phyloP scores from a whole-genome alignment of 1,140 invertebrate genomes.

The Drosophila tani region DNA sequence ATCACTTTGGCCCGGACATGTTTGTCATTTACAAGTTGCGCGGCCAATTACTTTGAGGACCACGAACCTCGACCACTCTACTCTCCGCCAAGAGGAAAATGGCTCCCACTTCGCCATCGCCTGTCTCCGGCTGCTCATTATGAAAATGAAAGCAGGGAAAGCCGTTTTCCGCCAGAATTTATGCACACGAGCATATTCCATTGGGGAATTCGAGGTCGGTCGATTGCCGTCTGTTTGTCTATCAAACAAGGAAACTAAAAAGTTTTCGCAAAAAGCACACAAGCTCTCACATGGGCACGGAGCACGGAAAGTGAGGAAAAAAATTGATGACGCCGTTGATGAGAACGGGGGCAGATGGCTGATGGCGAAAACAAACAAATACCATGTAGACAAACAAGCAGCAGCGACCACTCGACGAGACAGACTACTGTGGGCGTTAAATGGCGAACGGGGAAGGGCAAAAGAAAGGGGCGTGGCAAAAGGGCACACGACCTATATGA shows the following conservation, averaged over 20 bases:
- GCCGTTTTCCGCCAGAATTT: constrained; percentile 62
- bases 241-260: constrained; percentile 76
- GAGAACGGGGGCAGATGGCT: constrained; percentile 42
- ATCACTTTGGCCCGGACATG: constrained; percentile 39
- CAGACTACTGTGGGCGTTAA: constrained; percentile 42
- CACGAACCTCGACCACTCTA: constrained; percentile 21
- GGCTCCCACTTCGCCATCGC: constrained; percentile 15
- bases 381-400: constrained; percentile 66
- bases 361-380: constrained; percentile 70
- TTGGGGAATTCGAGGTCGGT: constrained; percentile 64
- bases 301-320: constrained; percentile 20
- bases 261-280: constrained; percentile 69
- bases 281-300: constrained; percentile 37
- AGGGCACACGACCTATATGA: constrained; percentile 68
- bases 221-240: constrained; percentile 56
- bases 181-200: constrained; percentile 76
- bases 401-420: constrained; percentile 54
- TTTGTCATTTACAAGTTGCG: constrained; percentile 63
- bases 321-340: constrained; percentile 74
- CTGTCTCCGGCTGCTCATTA: constrained; percentile 61
- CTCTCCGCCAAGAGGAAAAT: constrained; percentile 8
- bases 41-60: constrained; percentile 60
- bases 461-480: constrained; percentile 22
- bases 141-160: constrained; percentile 70
- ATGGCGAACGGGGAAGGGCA: constrained; percentile 23